Conservation (phyloP, 2,113 vertebrate genomes). For the Oenanthe oenanthe region DNA sequence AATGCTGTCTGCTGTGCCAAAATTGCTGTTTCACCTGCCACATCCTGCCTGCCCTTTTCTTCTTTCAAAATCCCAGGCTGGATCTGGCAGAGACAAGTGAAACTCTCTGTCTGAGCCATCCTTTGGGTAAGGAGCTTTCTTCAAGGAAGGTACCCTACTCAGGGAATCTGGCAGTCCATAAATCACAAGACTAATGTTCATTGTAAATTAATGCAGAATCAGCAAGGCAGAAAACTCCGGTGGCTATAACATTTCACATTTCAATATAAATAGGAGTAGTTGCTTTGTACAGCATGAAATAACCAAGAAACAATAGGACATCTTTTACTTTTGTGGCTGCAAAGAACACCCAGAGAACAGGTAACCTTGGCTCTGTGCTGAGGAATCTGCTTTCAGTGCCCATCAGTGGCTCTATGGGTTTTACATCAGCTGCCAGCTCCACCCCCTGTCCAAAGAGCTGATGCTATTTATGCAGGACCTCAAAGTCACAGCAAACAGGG, state of each 20-base stretch:
- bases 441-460: neutral
- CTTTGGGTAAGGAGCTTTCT: neutral
- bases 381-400: neutral
- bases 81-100: neutral
- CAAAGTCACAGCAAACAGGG: neutral
- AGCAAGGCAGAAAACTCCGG: slow-evolving; percentile 18
- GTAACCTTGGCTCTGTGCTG: neutral
- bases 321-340: neutral
- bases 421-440: neutral
- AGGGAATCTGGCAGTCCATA: neutral
- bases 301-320: neutral
- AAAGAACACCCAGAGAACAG: neutral
- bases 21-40: neutral
- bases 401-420: neutral
- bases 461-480: neutral
- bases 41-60: neutral
- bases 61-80: neutral
- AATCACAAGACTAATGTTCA: slow-evolving; percentile 26
- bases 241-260: neutral
- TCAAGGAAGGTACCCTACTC: neutral
- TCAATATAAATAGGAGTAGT: neutral
- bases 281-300: neutral
- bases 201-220: slow-evolving; percentile 37
- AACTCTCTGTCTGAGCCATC: neutral
- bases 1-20: neutral